Evolutionary conservation across 1,140 invertebrate species (phyloP).

Genomic region (Choristoneura fumiferana): DNA sequence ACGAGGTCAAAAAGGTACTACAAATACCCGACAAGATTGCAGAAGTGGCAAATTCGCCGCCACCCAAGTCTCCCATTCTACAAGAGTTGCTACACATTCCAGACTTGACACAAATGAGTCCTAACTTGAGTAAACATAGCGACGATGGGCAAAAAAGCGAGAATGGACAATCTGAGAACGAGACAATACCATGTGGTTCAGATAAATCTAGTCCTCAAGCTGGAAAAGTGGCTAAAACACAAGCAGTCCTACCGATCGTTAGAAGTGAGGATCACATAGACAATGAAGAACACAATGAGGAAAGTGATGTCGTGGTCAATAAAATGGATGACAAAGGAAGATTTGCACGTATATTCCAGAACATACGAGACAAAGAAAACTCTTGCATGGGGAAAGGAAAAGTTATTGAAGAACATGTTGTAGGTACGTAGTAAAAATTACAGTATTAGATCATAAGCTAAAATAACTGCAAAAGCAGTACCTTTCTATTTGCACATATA

Average conservation of each 20-base stretch:
- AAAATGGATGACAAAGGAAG: constrained; percentile 66
- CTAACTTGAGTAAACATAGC: constrained; percentile 64
- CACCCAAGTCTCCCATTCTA: constrained; percentile 61
- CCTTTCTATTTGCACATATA: too few species aligned
- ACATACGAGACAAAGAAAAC: constrained; percentile 67
- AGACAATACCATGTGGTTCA: constrained; percentile 71
- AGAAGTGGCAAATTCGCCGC: constrained; percentile 62
- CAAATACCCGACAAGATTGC: constrained; percentile 52
- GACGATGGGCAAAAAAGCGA: constrained; percentile 71
- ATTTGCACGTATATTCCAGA: constrained; percentile 66
- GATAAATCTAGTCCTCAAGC: constrained; percentile 69
- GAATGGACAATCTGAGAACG: constrained; percentile 68
- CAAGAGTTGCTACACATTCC: constrained; percentile 63
- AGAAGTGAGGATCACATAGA: constrained; percentile 67
- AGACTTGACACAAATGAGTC: constrained; percentile 67
- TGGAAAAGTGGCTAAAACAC: constrained; percentile 63
- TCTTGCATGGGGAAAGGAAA: constrained; percentile 74
- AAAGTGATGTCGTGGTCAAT: constrained; percentile 59
- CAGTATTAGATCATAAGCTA: too few species aligned
- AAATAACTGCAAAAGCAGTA: too few species aligned
- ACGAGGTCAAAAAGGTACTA: constrained; percentile 50
- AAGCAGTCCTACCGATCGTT: constrained; percentile 73
- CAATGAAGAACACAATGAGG: constrained; percentile 44
- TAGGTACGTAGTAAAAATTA: constrained; percentile 37
- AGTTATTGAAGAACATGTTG: constrained; percentile 65